These are phyloP conservation scores for Tachysurus fulvidraco DNA, from an alignment of 2,113 vertebrate species.

Conservation along the genomic window DNA sequence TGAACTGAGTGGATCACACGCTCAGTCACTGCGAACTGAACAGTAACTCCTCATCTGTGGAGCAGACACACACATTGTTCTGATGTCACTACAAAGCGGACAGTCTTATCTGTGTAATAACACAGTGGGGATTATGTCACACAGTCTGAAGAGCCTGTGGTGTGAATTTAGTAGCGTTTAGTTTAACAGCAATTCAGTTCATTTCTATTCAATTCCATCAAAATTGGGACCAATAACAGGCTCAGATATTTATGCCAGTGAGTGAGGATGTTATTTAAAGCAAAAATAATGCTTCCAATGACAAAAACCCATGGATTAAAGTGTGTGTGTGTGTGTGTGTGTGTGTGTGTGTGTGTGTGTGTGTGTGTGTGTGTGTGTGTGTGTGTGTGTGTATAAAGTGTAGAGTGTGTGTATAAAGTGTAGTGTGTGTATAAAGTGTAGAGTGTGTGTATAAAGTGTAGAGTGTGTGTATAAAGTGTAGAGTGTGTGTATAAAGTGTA, in stretches of 20 bases:
- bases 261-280: not conserved
- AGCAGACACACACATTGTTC: not conserved
- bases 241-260: not conserved
- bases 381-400: not conserved
- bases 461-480: no score
- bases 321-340: not conserved
- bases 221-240: not conserved
- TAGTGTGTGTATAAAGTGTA: not conserved
- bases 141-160: not conserved
- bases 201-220: not conserved
- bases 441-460: not conserved
- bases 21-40: not conserved
- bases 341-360: not conserved
- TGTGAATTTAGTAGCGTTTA: not conserved
- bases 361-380: not conserved
- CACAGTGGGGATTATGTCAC: not conserved
- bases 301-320: not conserved
- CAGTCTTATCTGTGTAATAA: not conserved
- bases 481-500: no score
- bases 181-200: not conserved
- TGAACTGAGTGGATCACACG: not conserved
- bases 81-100: not conserved
- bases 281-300: not conserved
- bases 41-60: not conserved
- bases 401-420: not conserved